A percentile compares a stretch with the other conserved stretches of the same genome.
Conservation (phyloP, 2,113 vertebrate genomes). For the Cyanoderma ruficeps region DNA sequence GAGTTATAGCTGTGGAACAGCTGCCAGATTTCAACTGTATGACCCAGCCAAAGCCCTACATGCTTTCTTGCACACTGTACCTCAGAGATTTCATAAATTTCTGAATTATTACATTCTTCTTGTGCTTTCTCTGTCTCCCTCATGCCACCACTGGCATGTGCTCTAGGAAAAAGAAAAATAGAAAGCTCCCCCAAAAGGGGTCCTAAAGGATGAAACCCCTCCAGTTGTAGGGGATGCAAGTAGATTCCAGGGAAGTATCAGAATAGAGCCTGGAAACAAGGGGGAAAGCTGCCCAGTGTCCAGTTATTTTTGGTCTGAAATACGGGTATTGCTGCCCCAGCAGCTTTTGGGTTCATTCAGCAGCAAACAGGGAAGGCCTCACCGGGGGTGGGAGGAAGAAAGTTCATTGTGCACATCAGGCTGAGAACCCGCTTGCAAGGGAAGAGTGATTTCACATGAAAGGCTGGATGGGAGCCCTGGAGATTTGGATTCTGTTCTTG, state of each 20-base stretch:
- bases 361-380: neutral
- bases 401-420: rapidly evolving
- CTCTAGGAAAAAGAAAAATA: neutral
- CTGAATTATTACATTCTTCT: slow-evolving; percentile 15
- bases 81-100: neutral
- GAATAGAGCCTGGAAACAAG: neutral
- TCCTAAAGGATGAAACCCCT: neutral
- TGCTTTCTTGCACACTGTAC: neutral
- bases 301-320: neutral
- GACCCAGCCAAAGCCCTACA: neutral
- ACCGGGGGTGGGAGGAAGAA: rapidly evolving
- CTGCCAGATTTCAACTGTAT: neutral
- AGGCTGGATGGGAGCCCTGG: neutral
- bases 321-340: neutral
- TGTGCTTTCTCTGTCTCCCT: neutral
- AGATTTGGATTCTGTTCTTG: neutral
- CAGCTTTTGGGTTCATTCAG: neutral
- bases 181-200: neutral
- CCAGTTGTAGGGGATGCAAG: neutral
- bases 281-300: neutral
- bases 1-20: neutral
- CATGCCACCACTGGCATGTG: neutral
- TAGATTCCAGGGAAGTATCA: neutral
- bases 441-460: neutral
- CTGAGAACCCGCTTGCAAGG: neutral